A percentile compares a stretch with the other conserved stretches of the same genome.
Evolutionary conservation across 1,140 invertebrate species (phyloP).

Genomic region (Neotoxoptera formosana): DNA sequence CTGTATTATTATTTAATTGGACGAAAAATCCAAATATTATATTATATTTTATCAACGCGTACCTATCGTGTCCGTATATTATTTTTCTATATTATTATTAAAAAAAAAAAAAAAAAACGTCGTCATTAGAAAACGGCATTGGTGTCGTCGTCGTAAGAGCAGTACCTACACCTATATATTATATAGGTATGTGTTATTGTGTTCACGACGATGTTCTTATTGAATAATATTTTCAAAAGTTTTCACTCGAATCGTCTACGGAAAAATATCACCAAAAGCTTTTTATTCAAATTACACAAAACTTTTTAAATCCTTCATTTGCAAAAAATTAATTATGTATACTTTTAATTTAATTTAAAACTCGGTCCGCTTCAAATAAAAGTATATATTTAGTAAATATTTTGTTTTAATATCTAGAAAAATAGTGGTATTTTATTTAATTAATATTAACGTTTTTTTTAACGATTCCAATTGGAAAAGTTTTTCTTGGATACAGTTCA

Average conservation of each 20-base stretch:
- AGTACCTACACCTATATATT: too few relatives aligned
- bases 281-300: not conserved
- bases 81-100: too few relatives aligned
- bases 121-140: not conserved
- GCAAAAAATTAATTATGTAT: constrained; percentile 37
- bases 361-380: not conserved
- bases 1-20: not conserved
- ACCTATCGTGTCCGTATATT: not conserved
- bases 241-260: not conserved
- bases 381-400: constrained; percentile 6
- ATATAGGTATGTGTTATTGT: too few relatives aligned
- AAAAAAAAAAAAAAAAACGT: not conserved
- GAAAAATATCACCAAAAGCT: not conserved
- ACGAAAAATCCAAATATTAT: not conserved
- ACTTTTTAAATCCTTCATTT: constrained; percentile 26
- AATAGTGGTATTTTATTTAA: constrained; percentile 19
- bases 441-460: not conserved
- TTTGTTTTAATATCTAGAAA: not conserved
- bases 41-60: not conserved
- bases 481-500: not conserved
- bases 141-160: not conserved
- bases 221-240: not conserved
- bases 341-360: constrained; percentile 41
- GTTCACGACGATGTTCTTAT: not conserved
- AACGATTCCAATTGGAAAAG: not conserved